Conservation (phyloP, 2,888 invertebrate genomes). For the Melanophora roralis region DNA sequence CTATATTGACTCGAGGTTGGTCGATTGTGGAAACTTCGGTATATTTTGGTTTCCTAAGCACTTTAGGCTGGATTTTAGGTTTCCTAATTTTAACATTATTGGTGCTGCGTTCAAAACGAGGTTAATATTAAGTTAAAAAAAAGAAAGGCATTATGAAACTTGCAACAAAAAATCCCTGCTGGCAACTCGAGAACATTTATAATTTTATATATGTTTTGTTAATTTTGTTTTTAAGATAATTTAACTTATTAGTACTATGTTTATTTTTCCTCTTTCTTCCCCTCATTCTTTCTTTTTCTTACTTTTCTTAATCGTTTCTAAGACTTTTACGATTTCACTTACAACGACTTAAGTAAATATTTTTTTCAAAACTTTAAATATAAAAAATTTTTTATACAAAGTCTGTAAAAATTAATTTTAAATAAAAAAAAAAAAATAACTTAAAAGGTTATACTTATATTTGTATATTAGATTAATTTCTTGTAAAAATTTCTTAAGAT, state of each 20-base stretch:
- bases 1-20: slow-evolving; percentile 93
- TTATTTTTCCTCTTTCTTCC: neutral
- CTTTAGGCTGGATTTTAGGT: slow-evolving; percentile 89
- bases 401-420: no score
- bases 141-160: slow-evolving; percentile 42
- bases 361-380: no score
- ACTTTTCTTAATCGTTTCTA: no score
- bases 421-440: slow-evolving; percentile 31
- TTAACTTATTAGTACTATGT: neutral
- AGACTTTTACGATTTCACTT: no score
- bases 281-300: neutral
- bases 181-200: neutral
- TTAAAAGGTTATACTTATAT: no score
- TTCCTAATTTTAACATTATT: slow-evolving; percentile 88
- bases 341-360: no score
- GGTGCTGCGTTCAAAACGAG: slow-evolving; percentile 88
- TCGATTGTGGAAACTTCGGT: slow-evolving; percentile 87
- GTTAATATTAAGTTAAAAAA: slow-evolving; percentile 77
- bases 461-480: slow-evolving; percentile 57
- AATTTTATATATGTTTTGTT: neutral
- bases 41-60: slow-evolving; percentile 91
- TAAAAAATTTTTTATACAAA: no score
- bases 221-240: neutral
- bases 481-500: slow-evolving; percentile 53
- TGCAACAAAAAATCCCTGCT: neutral